Evolutionary conservation across 2,113 vertebrate genomes (phyloP).

Genomic region (Pterocles gutturalis): DNA sequence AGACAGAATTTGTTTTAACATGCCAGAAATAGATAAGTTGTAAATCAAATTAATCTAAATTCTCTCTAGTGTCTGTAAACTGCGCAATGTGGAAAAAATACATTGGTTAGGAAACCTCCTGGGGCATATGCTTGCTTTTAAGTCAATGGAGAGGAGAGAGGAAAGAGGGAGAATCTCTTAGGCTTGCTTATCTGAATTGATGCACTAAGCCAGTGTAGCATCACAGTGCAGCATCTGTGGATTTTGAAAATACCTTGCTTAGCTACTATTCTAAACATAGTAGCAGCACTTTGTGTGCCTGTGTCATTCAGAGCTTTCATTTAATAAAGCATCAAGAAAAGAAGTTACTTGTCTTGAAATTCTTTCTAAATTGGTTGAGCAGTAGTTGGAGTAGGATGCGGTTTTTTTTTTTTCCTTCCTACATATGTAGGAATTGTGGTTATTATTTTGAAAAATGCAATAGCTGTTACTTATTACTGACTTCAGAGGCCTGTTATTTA

Average conservation of each 20-base stretch:
- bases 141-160: not conserved
- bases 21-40: not conserved
- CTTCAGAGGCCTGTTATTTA: not conserved
- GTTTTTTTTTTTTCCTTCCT: not conserved
- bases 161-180: not conserved
- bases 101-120: not conserved
- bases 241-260: slow-evolving; percentile 51
- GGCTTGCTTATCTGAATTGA: slow-evolving; percentile 9
- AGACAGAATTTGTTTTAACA: not conserved
- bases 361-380: not conserved
- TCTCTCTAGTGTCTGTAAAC: not conserved
- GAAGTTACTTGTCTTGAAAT: not conserved
- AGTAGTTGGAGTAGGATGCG: not conserved
- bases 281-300: slow-evolving; percentile 1
- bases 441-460: not conserved
- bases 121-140: not conserved
- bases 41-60: not conserved
- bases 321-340: slow-evolving; percentile 3
- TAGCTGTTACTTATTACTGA: not conserved
- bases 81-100: not conserved
- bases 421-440: not conserved
- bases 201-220: slow-evolving; percentile 14
- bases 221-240: slow-evolving; percentile 17
- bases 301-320: slow-evolving; percentile 21
- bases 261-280: slow-evolving; percentile 72